These are phyloP conservation scores for Hyles euphorbiae DNA, from an alignment of 1,140 invertebrate genomes.

Conservation along the genomic window DNA sequence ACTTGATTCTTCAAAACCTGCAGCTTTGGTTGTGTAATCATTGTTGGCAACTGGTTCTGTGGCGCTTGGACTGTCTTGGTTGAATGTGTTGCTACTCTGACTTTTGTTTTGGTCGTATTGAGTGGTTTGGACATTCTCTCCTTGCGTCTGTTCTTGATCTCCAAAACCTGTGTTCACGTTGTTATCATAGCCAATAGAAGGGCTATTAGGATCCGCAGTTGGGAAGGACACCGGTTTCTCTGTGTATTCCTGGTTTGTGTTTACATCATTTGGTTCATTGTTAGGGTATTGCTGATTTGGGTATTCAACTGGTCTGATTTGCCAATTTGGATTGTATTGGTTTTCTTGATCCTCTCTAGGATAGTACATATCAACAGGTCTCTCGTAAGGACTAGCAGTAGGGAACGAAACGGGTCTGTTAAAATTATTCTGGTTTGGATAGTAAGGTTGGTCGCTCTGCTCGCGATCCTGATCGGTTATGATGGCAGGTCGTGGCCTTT, in stretches of 20 bases:
- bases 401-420: too few species aligned
- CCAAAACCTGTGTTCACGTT: neutral
- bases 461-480: too few species aligned
- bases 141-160: neutral
- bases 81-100: slow-evolving; percentile 8
- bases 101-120: slow-evolving; percentile 14
- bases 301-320: too few species aligned
- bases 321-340: too few species aligned
- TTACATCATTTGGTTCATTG: too few species aligned
- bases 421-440: too few species aligned
- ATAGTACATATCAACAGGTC: too few species aligned
- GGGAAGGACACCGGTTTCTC: neutral
- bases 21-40: slow-evolving; percentile 1
- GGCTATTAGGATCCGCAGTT: neutral
- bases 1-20: neutral
- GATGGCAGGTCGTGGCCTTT: slow-evolving; percentile 13
- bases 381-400: too few species aligned
- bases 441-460: too few species aligned
- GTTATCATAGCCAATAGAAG: neutral
- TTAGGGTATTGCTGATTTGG: too few species aligned
- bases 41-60: slow-evolving; percentile 13
- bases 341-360: too few species aligned
- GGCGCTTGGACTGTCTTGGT: slow-evolving; percentile 13
- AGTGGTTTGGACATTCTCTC: neutral
- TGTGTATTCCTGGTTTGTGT: neutral